phyloP scores from a whole-genome alignment of 1,140 invertebrate genomes.

The Pinna nobilis region DNA sequence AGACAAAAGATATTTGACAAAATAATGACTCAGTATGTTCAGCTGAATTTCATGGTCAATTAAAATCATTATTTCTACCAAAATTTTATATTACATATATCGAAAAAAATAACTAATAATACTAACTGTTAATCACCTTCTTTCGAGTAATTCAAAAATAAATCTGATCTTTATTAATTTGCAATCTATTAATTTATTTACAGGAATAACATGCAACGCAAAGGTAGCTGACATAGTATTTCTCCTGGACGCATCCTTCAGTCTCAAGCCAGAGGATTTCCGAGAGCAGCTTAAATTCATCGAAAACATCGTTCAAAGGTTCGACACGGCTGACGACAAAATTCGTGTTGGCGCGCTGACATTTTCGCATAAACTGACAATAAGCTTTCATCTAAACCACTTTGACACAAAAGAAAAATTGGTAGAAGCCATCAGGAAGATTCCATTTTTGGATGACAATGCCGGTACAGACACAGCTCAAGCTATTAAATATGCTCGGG shows the following conservation, averaged over 20 bases:
- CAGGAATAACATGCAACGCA: neutral
- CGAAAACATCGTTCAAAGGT: slow-evolving; percentile 32
- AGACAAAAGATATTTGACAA: too few species aligned
- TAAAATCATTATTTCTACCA: too few species aligned
- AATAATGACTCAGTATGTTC: too few species aligned
- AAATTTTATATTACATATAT: too few species aligned
- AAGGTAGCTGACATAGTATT: slow-evolving; percentile 40
- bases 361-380: slow-evolving; percentile 33
- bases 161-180: too few species aligned
- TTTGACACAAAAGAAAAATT: slow-evolving; percentile 9
- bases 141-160: too few species aligned
- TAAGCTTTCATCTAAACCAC: slow-evolving; percentile 33
- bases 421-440: slow-evolving; percentile 7
- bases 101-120: too few species aligned
- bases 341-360: slow-evolving; percentile 46
- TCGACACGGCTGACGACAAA: slow-evolving; percentile 27
- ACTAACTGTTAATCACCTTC: too few species aligned
- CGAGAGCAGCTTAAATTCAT: slow-evolving; percentile 40
- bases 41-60: too few species aligned
- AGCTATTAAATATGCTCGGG: slow-evolving; percentile 48
- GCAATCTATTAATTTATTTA: too few species aligned
- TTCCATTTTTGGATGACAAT: slow-evolving; percentile 3
- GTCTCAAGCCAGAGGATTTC: slow-evolving; percentile 39
- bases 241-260: slow-evolving; percentile 39
- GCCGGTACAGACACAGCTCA: slow-evolving; percentile 49